Percentiles rank a stretch among this genome's conserved stretches.
phyloP scores from a whole-genome alignment of 2,113 vertebrate genomes.

The Passer montanus region DNA sequence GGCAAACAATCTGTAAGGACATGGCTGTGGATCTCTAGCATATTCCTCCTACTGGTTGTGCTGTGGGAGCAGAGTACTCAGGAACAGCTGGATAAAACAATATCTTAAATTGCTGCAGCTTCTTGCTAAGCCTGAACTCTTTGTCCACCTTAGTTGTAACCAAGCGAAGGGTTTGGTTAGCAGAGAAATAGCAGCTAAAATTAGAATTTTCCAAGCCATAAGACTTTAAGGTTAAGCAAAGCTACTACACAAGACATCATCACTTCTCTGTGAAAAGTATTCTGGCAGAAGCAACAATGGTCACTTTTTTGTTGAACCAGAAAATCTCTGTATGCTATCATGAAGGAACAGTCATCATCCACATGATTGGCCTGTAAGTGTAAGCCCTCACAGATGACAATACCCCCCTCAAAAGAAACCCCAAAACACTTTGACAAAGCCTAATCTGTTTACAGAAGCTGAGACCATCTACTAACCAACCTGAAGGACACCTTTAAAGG shows the following conservation, averaged over 20 bases:
- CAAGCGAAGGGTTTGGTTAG: background rate
- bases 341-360: background rate
- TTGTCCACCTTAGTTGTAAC: background rate
- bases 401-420: background rate
- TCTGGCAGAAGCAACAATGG: background rate
- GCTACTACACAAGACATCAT: background rate
- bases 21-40: rapidly evolving
- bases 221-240: background rate
- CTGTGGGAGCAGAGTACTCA: background rate
- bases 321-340: background rate
- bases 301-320: background rate
- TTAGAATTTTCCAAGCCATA: background rate
- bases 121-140: background rate
- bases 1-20: background rate
- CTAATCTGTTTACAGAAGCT: background rate
- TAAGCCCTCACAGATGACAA: background rate
- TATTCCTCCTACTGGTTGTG: background rate
- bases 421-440: background rate
- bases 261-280: background rate
- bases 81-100: background rate
- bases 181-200: background rate
- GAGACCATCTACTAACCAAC: background rate
- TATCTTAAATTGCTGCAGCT: background rate
- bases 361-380: background rate
- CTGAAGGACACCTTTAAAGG: conserved; percentile 47